phyloP scores from a whole-genome alignment of 2,113 vertebrate genomes.

The Alces alces region DNA sequence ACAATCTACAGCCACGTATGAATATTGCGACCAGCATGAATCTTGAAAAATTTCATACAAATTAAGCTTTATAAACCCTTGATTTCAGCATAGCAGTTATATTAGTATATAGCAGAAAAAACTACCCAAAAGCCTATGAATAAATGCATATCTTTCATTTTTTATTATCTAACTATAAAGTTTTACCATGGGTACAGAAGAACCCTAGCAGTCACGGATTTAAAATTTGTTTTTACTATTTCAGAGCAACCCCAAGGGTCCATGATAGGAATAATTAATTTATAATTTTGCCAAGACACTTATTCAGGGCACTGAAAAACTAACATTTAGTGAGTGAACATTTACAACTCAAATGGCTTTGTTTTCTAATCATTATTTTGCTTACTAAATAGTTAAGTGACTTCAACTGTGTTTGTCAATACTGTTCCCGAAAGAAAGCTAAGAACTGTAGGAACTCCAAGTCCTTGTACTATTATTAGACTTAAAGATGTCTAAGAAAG shows the following conservation, averaged over 20 bases:
- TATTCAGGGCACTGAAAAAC: background rate
- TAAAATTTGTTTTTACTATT: background rate
- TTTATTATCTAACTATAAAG: background rate
- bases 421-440: slow-evolving; percentile 1
- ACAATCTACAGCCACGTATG: background rate
- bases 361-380: background rate
- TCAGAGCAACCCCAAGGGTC: background rate
- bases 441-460: background rate
- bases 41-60: background rate
- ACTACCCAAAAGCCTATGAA: background rate
- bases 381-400: background rate
- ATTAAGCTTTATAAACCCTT: slow-evolving; percentile 20
- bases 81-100: slow-evolving; percentile 7
- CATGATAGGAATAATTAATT: background rate
- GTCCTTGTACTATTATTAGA: slow-evolving; percentile 14
- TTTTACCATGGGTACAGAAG: background rate
- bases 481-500: background rate
- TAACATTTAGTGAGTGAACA: slow-evolving; percentile 6
- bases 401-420: slow-evolving; percentile 24
- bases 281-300: background rate
- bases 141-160: background rate
- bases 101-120: background rate
- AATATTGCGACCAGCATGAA: background rate
- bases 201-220: background rate
- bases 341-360: slow-evolving; percentile 14